Evolutionary conservation across 2,888 invertebrate genomes (phyloP).

Genomic region (Sceliomorpha sp.): DNA sequence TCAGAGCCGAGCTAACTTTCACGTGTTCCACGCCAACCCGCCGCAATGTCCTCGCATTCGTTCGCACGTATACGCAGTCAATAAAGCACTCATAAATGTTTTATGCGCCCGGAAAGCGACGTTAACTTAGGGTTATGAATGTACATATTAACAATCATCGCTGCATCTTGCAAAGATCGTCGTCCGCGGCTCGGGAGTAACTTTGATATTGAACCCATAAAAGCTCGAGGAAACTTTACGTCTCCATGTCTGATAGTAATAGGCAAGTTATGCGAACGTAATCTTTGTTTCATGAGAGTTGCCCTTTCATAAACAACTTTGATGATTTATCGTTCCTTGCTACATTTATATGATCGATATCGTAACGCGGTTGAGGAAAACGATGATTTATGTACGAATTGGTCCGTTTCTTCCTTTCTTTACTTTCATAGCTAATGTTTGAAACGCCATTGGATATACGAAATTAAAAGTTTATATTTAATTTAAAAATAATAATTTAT

Average conservation of each 20-base stretch:
- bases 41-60: not conserved
- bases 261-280: slow-evolving; percentile 33
- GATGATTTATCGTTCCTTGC: slow-evolving; percentile 14
- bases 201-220: slow-evolving; percentile 40
- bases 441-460: no score
- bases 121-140: slow-evolving; percentile 21
- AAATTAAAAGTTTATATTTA: no score
- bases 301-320: slow-evolving; percentile 29
- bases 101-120: slow-evolving; percentile 3
- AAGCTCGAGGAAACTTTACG: slow-evolving; percentile 34
- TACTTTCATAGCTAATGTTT: no score
- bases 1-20: slow-evolving; percentile 1
- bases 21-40: no score
- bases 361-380: not conserved
- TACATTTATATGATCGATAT: not conserved
- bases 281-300: slow-evolving; percentile 28
- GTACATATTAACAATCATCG: slow-evolving; percentile 15
- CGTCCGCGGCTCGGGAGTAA: slow-evolving; percentile 16
- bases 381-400: no score
- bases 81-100: slow-evolving; percentile 8
- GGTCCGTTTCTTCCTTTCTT: no score
- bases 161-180: slow-evolving; percentile 15
- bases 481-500: no score
- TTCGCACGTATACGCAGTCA: not conserved
- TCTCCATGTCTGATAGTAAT: slow-evolving; percentile 32